These are phyloP conservation scores for Empidonax traillii DNA, from an alignment of 2,113 vertebrate genomes.

Conservation along the genomic window DNA sequence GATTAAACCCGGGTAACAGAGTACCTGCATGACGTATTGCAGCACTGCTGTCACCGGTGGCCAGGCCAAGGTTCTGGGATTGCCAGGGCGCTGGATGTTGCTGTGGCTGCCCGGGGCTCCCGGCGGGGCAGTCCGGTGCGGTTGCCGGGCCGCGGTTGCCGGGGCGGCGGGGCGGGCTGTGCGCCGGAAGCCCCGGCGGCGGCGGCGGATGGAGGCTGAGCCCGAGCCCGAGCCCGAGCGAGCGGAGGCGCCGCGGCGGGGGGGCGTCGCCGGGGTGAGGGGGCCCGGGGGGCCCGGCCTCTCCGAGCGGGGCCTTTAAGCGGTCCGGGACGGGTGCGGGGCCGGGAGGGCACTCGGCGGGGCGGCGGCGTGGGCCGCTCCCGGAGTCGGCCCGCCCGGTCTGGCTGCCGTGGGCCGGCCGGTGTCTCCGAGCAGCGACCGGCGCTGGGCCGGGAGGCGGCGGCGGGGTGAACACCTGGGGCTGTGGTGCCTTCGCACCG, in stretches of 20 bases:
- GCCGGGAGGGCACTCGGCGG: not conserved
- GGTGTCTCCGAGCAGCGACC: not conserved
- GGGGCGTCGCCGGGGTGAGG: not conserved
- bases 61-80: not conserved
- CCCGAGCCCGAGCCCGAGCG: slow-evolving; percentile 62
- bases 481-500: fast-evolving
- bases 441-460: not conserved
- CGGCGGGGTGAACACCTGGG: not conserved
- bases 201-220: slow-evolving; percentile 75
- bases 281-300: not conserved
- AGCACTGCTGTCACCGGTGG: not conserved
- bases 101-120: not conserved
- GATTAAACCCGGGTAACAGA: not conserved
- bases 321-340: not conserved
- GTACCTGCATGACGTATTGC: not conserved
- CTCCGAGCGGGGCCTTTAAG: not conserved
- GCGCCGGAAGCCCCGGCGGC: slow-evolving; percentile 67
- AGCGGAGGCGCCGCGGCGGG: slow-evolving; percentile 52
- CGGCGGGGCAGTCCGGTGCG: fast-evolving
- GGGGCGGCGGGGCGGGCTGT: not conserved
- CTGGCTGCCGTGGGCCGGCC: not conserved
- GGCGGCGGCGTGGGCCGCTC: not conserved
- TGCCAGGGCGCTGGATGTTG: not conserved
- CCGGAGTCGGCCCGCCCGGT: not conserved
- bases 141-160: not conserved